Percentiles rank a stretch among this genome's conserved stretches.
These are phyloP conservation scores for Bos indicus DNA, from an alignment of 2,113 vertebrate genomes.

Conservation along the genomic window DNA sequence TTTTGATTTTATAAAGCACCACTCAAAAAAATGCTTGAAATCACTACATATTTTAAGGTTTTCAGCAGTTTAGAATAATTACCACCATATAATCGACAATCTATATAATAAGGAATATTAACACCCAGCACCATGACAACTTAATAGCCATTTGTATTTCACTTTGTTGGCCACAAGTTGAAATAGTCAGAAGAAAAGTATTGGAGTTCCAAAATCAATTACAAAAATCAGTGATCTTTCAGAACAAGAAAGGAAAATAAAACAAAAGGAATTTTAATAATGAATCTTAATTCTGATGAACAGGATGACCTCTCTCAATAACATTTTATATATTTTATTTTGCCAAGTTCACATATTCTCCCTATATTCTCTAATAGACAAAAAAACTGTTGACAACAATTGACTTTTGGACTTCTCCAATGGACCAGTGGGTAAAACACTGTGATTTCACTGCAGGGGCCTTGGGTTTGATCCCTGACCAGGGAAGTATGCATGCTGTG, in stretches of 20 bases:
- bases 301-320: not conserved
- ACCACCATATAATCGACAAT: not conserved
- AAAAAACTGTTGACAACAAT: not conserved
- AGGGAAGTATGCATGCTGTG: not conserved
- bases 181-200: not conserved
- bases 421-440: not conserved
- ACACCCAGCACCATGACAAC: not conserved
- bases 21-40: not conserved
- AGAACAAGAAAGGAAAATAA: not conserved
- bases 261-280: not conserved
- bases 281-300: not conserved
- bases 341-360: not conserved
- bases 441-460: not conserved
- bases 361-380: not conserved
- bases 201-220: not conserved
- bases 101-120: not conserved
- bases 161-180: not conserved
- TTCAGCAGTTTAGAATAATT: not conserved
- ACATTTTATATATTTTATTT: not conserved
- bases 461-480: not conserved
- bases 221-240: not conserved
- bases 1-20: not conserved
- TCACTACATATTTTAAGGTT: not conserved
- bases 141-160: not conserved
- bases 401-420: not conserved